Evolutionary conservation across 2,797 vertebrate species (phyloP).

Genomic region (Melanotaenia boesemani): DNA sequence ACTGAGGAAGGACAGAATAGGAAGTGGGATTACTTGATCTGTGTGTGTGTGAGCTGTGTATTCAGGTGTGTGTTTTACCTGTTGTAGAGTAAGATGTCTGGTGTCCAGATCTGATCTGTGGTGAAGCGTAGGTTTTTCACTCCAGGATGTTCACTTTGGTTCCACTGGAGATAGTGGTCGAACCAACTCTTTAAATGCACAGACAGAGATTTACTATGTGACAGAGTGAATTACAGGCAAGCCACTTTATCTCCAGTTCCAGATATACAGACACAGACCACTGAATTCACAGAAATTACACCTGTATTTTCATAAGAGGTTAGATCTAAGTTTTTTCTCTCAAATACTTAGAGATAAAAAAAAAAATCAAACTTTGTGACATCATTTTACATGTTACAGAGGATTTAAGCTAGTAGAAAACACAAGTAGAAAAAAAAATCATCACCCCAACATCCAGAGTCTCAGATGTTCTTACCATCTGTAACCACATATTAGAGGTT

Average conservation of each 20-base stretch:
- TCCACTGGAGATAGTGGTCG: slow-evolving; percentile 88
- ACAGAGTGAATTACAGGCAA: not conserved
- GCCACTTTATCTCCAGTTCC: not conserved
- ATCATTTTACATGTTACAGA: slow-evolving; percentile 16
- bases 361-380: not conserved
- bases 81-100: slow-evolving; percentile 88
- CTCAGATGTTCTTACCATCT: slow-evolving; percentile 80
- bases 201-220: slow-evolving; percentile 13
- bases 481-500: slow-evolving; percentile 86
- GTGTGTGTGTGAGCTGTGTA: not conserved
- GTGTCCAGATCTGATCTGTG: slow-evolving; percentile 87
- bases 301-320: not conserved
- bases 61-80: slow-evolving; percentile 73
- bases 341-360: slow-evolving; percentile 10
- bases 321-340: not conserved
- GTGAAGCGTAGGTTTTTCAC: slow-evolving; percentile 88
- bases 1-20: slow-evolving; percentile 75
- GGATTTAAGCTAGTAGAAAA: not conserved
- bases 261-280: not conserved
- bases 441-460: not conserved
- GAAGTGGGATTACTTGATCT: slow-evolving; percentile 39
- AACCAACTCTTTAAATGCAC: slow-evolving; percentile 81
- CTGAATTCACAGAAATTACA: not conserved
- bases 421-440: slow-evolving; percentile 9
- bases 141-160: slow-evolving; percentile 85